Evolutionary conservation across 2,888 invertebrate species (phyloP).

Genomic region (Allygus modestus): DNA sequence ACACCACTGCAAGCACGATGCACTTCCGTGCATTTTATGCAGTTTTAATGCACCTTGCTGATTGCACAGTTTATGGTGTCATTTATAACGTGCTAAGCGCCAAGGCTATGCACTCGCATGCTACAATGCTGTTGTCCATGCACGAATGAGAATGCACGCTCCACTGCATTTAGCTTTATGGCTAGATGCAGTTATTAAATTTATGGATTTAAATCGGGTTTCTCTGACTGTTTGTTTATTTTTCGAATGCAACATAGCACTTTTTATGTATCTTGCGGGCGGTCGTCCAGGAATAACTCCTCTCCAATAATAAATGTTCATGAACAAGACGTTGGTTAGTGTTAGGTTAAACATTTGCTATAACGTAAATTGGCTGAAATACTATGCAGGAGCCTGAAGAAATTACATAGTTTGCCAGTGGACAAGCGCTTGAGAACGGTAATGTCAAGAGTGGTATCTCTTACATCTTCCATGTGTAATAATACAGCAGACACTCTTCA

Average conservation of each 20-base stretch:
- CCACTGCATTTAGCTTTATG: constrained; percentile 7
- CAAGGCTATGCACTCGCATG: not conserved
- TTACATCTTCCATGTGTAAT: too few relatives aligned
- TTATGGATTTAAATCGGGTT: not conserved
- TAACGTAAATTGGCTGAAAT: too few relatives aligned
- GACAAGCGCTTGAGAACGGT: too few relatives aligned
- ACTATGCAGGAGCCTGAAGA: too few relatives aligned
- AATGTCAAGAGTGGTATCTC: too few relatives aligned
- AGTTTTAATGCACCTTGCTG: constrained; percentile 22
- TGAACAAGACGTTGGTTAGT: too few relatives aligned
- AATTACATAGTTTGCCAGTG: too few relatives aligned
- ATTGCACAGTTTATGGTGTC: constrained; percentile 38
- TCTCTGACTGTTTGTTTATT: constrained; percentile 8
- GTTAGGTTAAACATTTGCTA: too few relatives aligned
- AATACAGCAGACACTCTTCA: too few relatives aligned
- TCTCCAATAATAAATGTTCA: not conserved
- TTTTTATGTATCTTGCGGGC: constrained; percentile 19
- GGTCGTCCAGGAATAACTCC: not conserved
- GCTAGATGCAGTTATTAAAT: constrained; percentile 11
- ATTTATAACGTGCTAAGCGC: constrained; percentile 53
- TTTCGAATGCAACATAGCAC: constrained; percentile 7
- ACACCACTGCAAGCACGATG: not conserved
- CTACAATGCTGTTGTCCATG: not conserved
- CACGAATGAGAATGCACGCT: not conserved
- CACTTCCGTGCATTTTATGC: constrained; percentile 32